Conservation (phyloP, 2,113 vertebrate species). For the Anguilla japonica region DNA sequence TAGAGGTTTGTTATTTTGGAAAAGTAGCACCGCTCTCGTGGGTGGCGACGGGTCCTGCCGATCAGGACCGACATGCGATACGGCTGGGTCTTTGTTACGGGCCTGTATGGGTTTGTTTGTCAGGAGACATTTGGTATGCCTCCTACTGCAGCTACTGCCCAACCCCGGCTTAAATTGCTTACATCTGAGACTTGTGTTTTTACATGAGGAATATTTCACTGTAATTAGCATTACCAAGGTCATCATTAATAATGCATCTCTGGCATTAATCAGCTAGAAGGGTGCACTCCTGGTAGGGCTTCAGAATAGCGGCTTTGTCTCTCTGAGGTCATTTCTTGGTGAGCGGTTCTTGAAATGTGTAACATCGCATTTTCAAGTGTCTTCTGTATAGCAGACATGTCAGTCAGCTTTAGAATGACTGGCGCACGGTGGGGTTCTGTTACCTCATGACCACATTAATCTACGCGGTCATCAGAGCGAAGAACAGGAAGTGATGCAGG, state of each 20-base stretch:
- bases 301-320: neutral
- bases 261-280: neutral
- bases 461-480: neutral
- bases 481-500: neutral
- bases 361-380: neutral
- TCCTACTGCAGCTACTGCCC: neutral
- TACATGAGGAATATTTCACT: neutral
- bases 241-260: neutral
- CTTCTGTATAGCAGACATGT: neutral
- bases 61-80: neutral
- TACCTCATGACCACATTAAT: neutral
- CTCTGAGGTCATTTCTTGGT: neutral
- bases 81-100: neutral
- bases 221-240: slow-evolving; percentile 7
- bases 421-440: neutral
- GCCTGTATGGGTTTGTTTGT: neutral
- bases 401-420: neutral
- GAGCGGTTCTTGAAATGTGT: neutral
- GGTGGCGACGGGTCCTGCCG: neutral
- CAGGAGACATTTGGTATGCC: neutral
- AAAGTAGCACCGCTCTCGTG: neutral
- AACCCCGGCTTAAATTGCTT: neutral
- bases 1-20: neutral
- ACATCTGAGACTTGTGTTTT: neutral
- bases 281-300: neutral